A percentile compares a stretch with the other conserved stretches of the same genome.
phyloP scores from a whole-genome alignment of 2,888 invertebrate genomes.

The Sphaerolaimus hirsutus region DNA sequence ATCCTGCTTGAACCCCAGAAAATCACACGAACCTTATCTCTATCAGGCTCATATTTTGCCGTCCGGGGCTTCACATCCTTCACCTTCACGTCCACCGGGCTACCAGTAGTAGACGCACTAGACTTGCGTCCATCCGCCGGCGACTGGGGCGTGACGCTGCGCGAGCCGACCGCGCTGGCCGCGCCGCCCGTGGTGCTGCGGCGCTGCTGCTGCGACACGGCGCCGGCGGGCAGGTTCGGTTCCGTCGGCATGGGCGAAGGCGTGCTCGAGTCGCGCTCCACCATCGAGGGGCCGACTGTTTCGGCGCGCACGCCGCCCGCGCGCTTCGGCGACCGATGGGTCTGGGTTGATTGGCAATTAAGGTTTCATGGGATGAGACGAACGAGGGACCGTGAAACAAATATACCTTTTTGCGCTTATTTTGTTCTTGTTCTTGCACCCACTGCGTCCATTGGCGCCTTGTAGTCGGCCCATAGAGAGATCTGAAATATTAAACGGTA shows the following conservation, averaged over 20 bases:
- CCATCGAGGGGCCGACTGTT: conserved; percentile 22
- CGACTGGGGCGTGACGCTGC: too few relatives aligned
- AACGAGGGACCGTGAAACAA: not conserved
- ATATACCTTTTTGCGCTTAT: conserved; percentile 4
- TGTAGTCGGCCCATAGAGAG: conserved; percentile 43
- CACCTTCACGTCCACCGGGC: too few relatives aligned
- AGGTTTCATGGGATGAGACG: not conserved
- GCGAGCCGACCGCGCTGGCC: too few relatives aligned
- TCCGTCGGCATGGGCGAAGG: not conserved
- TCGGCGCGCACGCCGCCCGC: not conserved
- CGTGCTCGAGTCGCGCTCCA: not conserved
- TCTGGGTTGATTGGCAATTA: not conserved
- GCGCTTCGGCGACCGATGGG: not conserved
- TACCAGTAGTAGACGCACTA: too few relatives aligned
- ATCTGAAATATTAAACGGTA: too few relatives aligned
- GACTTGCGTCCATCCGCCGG: too few relatives aligned
- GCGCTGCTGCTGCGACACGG: not conserved
- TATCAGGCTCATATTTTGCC: too few relatives aligned
- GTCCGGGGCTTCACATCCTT: too few relatives aligned
- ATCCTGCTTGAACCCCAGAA: too few relatives aligned
- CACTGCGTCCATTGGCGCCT: conserved; percentile 51
- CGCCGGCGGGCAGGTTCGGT: not conserved
- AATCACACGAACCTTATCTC: too few relatives aligned
- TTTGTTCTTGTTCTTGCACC: conserved; percentile 15
- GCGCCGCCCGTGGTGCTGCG: not conserved